phyloP scores from a whole-genome alignment of 64 coral and sea anemone species.

The Catalaphyllia jardinei region DNA sequence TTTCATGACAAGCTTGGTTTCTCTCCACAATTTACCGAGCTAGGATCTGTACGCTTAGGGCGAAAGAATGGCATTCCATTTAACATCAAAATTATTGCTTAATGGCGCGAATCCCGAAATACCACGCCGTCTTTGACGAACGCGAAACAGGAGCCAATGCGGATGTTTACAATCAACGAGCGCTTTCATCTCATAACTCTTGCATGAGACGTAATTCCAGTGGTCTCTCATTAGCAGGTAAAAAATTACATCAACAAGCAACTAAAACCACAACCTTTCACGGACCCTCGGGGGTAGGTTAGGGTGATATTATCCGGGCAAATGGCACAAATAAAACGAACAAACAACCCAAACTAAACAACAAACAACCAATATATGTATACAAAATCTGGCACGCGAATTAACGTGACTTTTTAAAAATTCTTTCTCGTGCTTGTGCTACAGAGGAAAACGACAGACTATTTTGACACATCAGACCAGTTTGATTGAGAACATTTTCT shows the following conservation, averaged over 20 bases:
- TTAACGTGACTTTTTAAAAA: not conserved
- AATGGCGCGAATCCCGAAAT: constrained; percentile 9
- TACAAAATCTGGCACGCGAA: not conserved
- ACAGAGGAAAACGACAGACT: no score
- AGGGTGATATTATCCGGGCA: not conserved
- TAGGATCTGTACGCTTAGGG: not conserved
- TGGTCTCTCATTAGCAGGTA: constrained; percentile 46
- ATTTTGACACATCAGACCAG: no score
- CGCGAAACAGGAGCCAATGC: not conserved
- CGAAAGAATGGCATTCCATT: not conserved
- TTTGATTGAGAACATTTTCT: no score
- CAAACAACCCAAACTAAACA: not conserved
- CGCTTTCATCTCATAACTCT: constrained; percentile 33
- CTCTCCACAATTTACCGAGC: not conserved
- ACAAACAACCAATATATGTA: constrained; percentile 1
- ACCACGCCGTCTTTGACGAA: not conserved
- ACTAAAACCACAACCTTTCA: not conserved
- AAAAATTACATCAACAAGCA: constrained; percentile 11
- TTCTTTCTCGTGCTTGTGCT: not conserved
- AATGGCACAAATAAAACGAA: not conserved
- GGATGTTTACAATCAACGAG: constrained; percentile 27
- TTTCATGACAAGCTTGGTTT: not conserved
- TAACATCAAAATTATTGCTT: not conserved
- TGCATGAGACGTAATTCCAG: constrained; percentile 39
- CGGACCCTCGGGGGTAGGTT: not conserved